Percentiles rank a stretch among this genome's conserved stretches.
These are phyloP conservation scores for Cistogaster globosa DNA, from an alignment of 2,888 invertebrate species.

Conservation along the genomic window DNA sequence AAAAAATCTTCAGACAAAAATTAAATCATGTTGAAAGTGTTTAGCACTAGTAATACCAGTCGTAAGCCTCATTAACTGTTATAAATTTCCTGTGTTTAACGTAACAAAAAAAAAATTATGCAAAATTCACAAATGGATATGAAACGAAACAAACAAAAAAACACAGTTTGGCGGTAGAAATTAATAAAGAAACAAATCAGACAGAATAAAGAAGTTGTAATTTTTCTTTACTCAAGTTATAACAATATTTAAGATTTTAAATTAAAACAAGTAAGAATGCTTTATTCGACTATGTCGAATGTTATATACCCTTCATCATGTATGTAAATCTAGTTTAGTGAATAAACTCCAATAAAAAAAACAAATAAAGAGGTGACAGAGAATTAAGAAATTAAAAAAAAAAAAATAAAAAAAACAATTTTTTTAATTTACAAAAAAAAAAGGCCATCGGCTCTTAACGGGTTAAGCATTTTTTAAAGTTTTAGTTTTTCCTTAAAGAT, in stretches of 20 bases:
- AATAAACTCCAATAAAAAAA: too few species aligned
- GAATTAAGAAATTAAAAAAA: too few species aligned
- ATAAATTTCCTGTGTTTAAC: slow-evolving; percentile 69
- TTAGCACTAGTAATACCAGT: background rate
- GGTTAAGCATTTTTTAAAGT: too few species aligned
- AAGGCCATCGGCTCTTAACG: too few species aligned
- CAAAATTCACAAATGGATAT: slow-evolving; percentile 15
- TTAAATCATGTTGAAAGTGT: slow-evolving; percentile 18
- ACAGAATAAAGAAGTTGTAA: slow-evolving; percentile 6
- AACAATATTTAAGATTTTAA: background rate
- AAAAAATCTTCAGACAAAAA: background rate
- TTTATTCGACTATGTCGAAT: too few species aligned
- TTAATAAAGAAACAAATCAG: slow-evolving; percentile 38
- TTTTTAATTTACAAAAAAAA: too few species aligned
- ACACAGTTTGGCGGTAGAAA: slow-evolving; percentile 1
- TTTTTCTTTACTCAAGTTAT: background rate
- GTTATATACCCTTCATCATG: too few species aligned
- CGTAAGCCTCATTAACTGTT: slow-evolving; percentile 70
- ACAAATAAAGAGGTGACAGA: too few species aligned
- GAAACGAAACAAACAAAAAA: slow-evolving; percentile 20
- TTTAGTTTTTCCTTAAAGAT: too few species aligned
- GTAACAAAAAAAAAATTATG: slow-evolving; percentile 14
- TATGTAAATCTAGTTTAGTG: too few species aligned
- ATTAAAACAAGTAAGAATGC: too few species aligned
- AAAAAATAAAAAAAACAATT: too few species aligned